Evolutionary conservation across 2,113 vertebrate species (phyloP).

Genomic region (Nyctibius bracteatus): DNA sequence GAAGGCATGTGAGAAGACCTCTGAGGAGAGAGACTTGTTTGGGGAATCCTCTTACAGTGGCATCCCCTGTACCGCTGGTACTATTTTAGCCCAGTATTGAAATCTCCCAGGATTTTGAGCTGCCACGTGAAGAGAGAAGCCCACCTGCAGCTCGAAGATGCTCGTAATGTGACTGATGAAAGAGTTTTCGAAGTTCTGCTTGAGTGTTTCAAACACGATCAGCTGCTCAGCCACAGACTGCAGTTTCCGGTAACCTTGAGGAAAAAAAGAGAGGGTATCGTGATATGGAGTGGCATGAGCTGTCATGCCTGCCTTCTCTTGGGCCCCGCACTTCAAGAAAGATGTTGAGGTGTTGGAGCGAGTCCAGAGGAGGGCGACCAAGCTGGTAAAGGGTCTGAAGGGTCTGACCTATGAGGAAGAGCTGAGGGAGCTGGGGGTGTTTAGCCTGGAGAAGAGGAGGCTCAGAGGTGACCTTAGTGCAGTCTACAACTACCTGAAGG

Average conservation of each 20-base stretch:
- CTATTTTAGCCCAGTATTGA: not conserved
- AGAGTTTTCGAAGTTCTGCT: constrained; percentile 53
- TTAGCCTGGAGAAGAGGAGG: no score
- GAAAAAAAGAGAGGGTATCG: not conserved
- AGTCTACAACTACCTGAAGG: no score
- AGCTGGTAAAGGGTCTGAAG: no score
- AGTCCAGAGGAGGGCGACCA: no score
- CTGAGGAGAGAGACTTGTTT: not conserved
- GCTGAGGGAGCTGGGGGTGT: no score
- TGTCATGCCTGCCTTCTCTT: not conserved
- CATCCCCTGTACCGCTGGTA: accelerated
- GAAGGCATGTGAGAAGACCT: not conserved
- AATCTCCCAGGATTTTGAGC: not conserved
- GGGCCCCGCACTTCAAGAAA: no score
- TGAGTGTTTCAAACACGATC: constrained; percentile 57
- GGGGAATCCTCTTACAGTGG: not conserved
- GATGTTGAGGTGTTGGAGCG: no score
- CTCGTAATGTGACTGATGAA: constrained; percentile 11
- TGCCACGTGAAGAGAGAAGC: accelerated
- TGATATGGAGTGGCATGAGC: accelerated
- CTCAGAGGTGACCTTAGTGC: no score
- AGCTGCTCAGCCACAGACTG: constrained; percentile 55
- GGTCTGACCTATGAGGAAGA: no score
- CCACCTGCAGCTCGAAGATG: constrained; percentile 45
- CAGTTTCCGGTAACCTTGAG: constrained; percentile 40